Percentiles rank a stretch among this genome's conserved stretches.
These are phyloP conservation scores for Catagonus wagneri DNA, from an alignment of 2,113 vertebrate species.

Conservation along the genomic window DNA sequence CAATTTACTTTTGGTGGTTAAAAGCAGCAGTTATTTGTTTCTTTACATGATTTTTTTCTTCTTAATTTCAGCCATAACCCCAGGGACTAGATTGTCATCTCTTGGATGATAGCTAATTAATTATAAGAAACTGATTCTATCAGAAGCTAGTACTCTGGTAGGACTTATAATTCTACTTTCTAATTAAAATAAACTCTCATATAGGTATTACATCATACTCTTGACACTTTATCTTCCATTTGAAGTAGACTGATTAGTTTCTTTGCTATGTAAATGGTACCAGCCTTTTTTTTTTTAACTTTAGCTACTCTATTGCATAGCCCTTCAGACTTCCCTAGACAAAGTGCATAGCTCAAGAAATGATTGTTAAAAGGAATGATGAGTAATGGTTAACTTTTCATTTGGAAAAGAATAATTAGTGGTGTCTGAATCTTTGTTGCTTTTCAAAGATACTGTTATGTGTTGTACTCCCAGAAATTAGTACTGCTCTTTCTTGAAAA, in stretches of 20 bases:
- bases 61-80: not conserved
- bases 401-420: not conserved
- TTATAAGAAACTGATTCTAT: not conserved
- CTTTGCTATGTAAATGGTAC: not conserved
- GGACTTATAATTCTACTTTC: not conserved
- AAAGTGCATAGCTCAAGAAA: not conserved
- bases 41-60: not conserved
- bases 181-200: not conserved
- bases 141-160: not conserved
- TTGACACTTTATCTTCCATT: not conserved
- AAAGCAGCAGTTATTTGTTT: not conserved
- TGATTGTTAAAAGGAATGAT: not conserved
- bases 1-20: not conserved
- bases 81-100: not conserved
- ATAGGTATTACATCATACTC: not conserved
- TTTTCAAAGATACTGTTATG: conserved; percentile 41
- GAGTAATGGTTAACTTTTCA: not conserved
- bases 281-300: not conserved
- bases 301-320: not conserved
- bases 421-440: not conserved
- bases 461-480: conserved; percentile 49
- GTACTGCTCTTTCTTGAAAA: not conserved
- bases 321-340: not conserved
- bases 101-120: not conserved
- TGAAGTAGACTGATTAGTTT: not conserved